These are phyloP conservation scores for Ennomos quercinarius DNA, from an alignment of 2,888 invertebrate species.

Conservation along the genomic window DNA sequence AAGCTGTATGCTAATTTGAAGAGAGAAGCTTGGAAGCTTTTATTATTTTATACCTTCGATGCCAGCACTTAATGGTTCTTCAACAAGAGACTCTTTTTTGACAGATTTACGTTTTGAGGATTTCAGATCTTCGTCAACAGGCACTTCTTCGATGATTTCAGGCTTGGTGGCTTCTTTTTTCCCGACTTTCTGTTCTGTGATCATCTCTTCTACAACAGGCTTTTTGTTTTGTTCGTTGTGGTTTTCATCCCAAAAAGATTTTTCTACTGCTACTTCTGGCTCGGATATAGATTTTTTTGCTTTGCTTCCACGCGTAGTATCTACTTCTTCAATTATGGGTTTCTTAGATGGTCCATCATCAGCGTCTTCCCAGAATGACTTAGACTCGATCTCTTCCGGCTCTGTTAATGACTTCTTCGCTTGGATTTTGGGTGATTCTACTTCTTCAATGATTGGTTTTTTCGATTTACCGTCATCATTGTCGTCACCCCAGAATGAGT, in stretches of 20 bases:
- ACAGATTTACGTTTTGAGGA: constrained; percentile 75
- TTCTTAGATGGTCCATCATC: constrained; percentile 56
- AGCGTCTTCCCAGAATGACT: constrained; percentile 63
- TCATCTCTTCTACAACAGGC: constrained; percentile 60
- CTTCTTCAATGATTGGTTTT: constrained; percentile 56
- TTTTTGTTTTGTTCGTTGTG: constrained; percentile 65
- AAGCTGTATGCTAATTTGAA: constrained; percentile 72
- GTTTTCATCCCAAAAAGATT: constrained; percentile 75
- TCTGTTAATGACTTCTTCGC: constrained; percentile 53
- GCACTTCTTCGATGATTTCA: constrained; percentile 68
- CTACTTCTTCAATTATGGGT: constrained; percentile 56
- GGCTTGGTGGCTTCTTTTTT: constrained; percentile 67
- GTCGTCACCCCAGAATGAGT: constrained; percentile 69
- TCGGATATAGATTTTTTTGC: constrained; percentile 61
- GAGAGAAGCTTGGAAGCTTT: constrained; percentile 72
- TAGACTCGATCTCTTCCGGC: constrained; percentile 58
- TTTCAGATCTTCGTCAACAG: constrained; percentile 66
- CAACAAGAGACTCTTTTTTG: constrained; percentile 69
- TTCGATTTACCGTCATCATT: constrained; percentile 56
- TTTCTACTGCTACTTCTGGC: constrained; percentile 65
- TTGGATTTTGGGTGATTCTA: constrained; percentile 51
- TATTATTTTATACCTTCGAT: constrained; percentile 75
- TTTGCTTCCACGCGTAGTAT: constrained; percentile 52
- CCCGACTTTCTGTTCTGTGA: constrained; percentile 59
- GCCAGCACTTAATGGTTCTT: constrained; percentile 81